Evolutionary conservation across 2,888 invertebrate genomes (phyloP), one percentile per base, ranked within the genome.

Genomic region (Aspidiotus destructor): DNA sequence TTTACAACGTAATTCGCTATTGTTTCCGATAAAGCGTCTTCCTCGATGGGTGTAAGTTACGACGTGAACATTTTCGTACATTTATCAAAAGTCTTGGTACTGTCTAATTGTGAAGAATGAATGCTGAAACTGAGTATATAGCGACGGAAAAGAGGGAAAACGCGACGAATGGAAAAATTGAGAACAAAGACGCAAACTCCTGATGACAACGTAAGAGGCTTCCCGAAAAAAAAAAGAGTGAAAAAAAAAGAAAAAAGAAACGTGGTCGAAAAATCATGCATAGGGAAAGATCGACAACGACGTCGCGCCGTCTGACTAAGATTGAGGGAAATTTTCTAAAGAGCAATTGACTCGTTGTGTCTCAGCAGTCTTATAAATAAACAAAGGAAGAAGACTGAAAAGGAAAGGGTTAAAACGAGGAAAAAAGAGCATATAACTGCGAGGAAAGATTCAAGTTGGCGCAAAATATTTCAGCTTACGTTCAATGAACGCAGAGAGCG

Each of bases 261-360:
- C 48, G 48, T 13, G 48, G n/a, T n/a, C n/a, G 48, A 48, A 48
- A 48, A n/a, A 48, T 13, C 10, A 13, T n/a, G 48, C 28, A 28
- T 28, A 48, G 48, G 48, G 48, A 48, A 48, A 48, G 48, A 48
- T 48, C 48, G 48, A n/a, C 11, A 48, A 48, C 10, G n/a, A n/a
- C 48, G 48, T 48, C 48, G 48, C 48, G 48, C n/a, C 48, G 48
- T 48, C 48, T 48, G 48, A 48, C 11, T n/a, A 48, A 48, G 48
- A 48, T 48, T n/a, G 48, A 48, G 48, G n/a, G 48, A 48, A 28
- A 48, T 48, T 48, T 48, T 48, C 48, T 48, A 48, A 48, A 48
- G 48, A 48, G 48, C 48, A 48, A 48, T 48, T 48, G 48, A 48
- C 48, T 48, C n/a, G 48, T n/a, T n/a, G 48, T n/a, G 48, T 48